These are phyloP conservation scores for Actinemys pallida DNA, from an alignment of 2,113 vertebrate species.

Conservation along the genomic window DNA sequence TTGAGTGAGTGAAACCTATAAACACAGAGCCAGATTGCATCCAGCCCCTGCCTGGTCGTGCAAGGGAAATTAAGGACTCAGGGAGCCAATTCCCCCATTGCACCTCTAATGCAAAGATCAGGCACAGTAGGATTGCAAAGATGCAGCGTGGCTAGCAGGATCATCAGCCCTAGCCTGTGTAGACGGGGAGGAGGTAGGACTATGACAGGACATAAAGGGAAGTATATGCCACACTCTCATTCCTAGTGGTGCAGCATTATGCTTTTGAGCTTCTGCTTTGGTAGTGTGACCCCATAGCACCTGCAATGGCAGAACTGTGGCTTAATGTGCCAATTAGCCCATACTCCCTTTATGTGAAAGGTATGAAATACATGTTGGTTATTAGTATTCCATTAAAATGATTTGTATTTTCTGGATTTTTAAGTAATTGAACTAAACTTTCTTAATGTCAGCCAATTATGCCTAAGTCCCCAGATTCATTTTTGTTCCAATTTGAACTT, in stretches of 20 bases:
- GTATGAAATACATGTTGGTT: background rate
- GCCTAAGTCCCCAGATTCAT: background rate
- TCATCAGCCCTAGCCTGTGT: background rate
- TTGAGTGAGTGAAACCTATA: background rate
- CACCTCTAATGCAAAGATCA: background rate
- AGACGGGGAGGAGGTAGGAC: background rate
- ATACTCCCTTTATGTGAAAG: background rate
- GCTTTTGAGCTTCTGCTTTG: background rate
- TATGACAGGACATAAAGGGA: background rate
- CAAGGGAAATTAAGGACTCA: background rate
- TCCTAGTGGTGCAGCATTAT: background rate
- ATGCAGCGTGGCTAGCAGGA: background rate
- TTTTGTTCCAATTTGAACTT: background rate
- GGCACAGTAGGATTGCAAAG: background rate
- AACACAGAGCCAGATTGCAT: background rate
- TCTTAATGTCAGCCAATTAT: background rate
- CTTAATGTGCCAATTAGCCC: background rate
- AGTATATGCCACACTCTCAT: fast-evolving
- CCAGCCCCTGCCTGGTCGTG: background rate
- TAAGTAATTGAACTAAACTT: background rate
- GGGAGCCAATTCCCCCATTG: background rate
- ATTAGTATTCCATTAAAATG: background rate
- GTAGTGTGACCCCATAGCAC: background rate
- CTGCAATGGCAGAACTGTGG: background rate
- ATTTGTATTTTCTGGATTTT: background rate